These are phyloP conservation scores for Dipodomys merriami DNA, from an alignment of 2,113 vertebrate genomes.

Conservation along the genomic window DNA sequence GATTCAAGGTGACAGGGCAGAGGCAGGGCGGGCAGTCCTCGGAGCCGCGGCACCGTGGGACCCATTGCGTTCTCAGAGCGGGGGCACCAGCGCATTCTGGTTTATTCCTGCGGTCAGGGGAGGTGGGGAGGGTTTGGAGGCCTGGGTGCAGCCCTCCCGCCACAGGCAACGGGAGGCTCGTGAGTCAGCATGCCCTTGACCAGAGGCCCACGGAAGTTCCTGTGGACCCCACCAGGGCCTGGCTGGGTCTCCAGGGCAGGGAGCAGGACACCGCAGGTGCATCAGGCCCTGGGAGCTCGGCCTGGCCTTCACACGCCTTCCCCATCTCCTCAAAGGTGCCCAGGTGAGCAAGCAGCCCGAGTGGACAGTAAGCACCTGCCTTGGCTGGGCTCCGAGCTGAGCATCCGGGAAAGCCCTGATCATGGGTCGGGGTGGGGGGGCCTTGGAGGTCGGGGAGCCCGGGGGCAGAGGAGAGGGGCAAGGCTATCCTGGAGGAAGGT, in stretches of 20 bases:
- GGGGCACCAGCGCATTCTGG: too few species aligned
- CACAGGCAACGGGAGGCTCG: rapidly evolving
- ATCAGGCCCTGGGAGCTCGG: too few species aligned
- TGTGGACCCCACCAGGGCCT: not conserved
- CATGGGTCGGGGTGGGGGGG: too few species aligned
- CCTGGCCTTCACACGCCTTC: too few species aligned
- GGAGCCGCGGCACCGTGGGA: not conserved
- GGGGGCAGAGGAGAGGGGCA: not conserved
- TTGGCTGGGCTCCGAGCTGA: rapidly evolving
- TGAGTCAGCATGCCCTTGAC: rapidly evolving
- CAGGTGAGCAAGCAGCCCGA: too few species aligned
- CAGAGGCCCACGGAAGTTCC: rapidly evolving
- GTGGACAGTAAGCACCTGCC: not conserved
- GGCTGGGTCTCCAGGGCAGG: not conserved
- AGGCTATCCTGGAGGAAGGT: too few species aligned
- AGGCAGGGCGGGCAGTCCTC: not conserved
- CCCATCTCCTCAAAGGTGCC: not conserved
- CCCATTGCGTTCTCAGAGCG: not conserved
- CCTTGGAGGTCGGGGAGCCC: too few species aligned
- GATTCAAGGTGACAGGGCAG: not conserved
- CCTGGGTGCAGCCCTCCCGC: rapidly evolving
- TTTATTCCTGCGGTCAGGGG: not conserved
- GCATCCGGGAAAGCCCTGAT: rapidly evolving
- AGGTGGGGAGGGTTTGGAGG: rapidly evolving
- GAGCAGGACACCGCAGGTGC: rapidly evolving